Evolutionary conservation across 2,888 invertebrate genomes (phyloP).

Genomic region (Meandrusa payeni): DNA sequence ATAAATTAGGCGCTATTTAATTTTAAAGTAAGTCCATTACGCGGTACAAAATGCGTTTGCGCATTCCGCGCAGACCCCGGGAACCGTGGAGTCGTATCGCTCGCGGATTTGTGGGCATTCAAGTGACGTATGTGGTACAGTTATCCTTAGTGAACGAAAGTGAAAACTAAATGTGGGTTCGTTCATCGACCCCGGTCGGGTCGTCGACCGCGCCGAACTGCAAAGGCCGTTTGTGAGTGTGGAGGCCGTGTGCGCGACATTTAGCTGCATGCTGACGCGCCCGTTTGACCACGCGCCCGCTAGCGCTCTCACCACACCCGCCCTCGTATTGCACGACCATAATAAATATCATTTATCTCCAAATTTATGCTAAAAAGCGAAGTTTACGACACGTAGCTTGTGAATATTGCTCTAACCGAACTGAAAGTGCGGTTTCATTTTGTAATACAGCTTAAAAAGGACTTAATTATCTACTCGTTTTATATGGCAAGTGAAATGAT

Average conservation of each 20-base stretch:
- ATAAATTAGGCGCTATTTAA: too few relatives aligned
- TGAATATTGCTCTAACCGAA: conserved; percentile 16
- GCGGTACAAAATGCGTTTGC: conserved; percentile 32
- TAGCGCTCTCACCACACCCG: conserved; percentile 29
- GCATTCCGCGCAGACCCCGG: conserved; percentile 54
- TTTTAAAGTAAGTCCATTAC: conserved; percentile 4
- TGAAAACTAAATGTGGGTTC: conserved; percentile 77
- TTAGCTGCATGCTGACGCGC: conserved; percentile 47
- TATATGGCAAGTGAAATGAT: not conserved
- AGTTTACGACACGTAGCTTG: conserved; percentile 21
- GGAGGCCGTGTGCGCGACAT: conserved; percentile 75
- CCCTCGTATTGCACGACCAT: conserved; percentile 49
- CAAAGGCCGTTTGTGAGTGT: conserved; percentile 79
- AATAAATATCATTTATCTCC: conserved; percentile 26
- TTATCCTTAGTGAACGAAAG: conserved; percentile 80
- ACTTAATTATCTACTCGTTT: conserved; percentile 4
- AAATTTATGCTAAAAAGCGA: conserved; percentile 27
- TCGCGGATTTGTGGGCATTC: conserved; percentile 50
- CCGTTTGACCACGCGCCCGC: conserved; percentile 31
- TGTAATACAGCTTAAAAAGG: conserved; percentile 9
- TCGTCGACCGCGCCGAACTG: conserved; percentile 78
- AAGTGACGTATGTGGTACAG: conserved; percentile 74
- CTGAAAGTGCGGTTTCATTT: conserved; percentile 16
- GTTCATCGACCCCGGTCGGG: conserved; percentile 70
- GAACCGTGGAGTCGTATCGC: conserved; percentile 42